Evolutionary conservation across 2,797 vertebrate genomes (phyloP), one percentile per base, ranked within the genome.

Genomic region (Muscicapa striata): DNA sequence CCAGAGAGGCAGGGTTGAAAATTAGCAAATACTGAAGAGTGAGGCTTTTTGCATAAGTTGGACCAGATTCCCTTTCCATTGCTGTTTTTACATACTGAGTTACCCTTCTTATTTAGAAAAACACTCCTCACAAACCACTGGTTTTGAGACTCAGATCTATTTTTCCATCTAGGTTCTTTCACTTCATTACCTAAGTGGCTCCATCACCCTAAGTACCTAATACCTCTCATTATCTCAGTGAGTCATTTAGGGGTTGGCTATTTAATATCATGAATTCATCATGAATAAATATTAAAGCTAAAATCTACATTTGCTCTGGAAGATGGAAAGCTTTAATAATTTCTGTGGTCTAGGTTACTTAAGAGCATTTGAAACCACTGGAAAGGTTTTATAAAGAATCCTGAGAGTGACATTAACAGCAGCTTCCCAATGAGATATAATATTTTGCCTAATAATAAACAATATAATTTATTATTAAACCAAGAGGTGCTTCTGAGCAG

Each of bases 41-140:
- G 87, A 95, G 86, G 70, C 62, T 96, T 94, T 96, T 94, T 93
- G 88, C 88, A 17, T 94, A 94, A 94, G 36, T 93, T 96, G 95
- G 95, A 96, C 63, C 68, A 76, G 80, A 82, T 94, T 94, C 72
- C 61, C 19, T 93, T 97, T 96, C 95, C 93, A 93, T 63, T 95
- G 87, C 88, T 93, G 75, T 94, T 96, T 96, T 90, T 95, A 90
- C 80, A 79, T 68, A 82, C 78, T 82, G 77, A 94, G 72, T 94
- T 87, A 46, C 20, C 18, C 46, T 94, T 91, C 84, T 94, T 91
- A 72, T 94, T 95, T 88, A 96, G 74, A 94, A 93, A 96, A 95
- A 89, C 82, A 95, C 84, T 81, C 40, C 61, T 95, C 46, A 69
- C 63, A 97, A 96, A 96, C 72, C 38, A 0, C 84, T 38, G 54